Evolutionary conservation across 2,113 vertebrate genomes (phyloP).

Genomic region (Tyrannus savana): DNA sequence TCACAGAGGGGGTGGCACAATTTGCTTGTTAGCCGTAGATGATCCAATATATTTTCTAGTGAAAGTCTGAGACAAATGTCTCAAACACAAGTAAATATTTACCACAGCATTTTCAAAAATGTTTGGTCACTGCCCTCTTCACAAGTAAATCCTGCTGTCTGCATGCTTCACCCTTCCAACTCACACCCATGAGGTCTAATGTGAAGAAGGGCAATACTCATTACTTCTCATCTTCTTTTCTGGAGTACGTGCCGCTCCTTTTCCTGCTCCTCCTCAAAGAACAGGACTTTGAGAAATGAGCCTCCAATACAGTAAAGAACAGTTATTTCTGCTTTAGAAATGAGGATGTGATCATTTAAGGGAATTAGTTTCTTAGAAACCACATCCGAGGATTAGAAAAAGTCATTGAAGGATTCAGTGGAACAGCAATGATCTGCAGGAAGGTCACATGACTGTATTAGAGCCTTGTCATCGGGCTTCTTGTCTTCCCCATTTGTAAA

Average conservation of each 20-base stretch:
- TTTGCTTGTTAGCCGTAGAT: not conserved
- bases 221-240: not conserved
- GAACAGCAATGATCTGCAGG: not conserved
- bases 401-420: fast-evolving
- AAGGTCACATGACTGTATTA: fast-evolving
- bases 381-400: not conserved
- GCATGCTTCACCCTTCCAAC: not conserved
- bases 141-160: not conserved
- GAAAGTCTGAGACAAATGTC: not conserved
- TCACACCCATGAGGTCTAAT: fast-evolving
- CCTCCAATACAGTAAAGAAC: not conserved
- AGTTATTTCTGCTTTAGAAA: not conserved
- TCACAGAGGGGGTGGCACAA: not conserved
- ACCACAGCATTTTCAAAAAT: not conserved
- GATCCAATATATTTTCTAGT: not conserved
- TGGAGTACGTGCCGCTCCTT: not conserved
- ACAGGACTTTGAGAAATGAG: not conserved
- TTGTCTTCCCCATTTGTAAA: not conserved
- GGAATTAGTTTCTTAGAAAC: not conserved
- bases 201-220: not conserved
- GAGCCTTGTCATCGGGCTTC: not conserved
- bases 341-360: not conserved
- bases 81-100: not conserved
- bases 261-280: not conserved
- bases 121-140: not conserved